These are phyloP conservation scores for Ormyrus labotus DNA, from an alignment of 2,888 invertebrate species.

Conservation along the genomic window DNA sequence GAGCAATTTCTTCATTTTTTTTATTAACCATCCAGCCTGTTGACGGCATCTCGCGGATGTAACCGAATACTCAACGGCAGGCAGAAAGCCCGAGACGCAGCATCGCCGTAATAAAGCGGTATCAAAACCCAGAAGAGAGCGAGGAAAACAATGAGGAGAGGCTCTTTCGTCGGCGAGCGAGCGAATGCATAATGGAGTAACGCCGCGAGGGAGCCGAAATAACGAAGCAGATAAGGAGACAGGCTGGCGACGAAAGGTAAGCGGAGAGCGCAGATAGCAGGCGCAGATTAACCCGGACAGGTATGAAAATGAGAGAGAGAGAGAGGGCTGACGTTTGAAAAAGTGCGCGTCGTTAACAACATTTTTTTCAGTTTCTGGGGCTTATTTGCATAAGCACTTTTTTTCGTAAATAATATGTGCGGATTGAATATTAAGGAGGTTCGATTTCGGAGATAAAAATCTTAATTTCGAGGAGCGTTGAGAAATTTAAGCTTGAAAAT, in stretches of 20 bases:
- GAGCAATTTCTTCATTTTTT: too few species aligned
- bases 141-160: slow-evolving; percentile 8
- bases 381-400: not conserved
- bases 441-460: slow-evolving; percentile 3
- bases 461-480: not conserved
- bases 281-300: slow-evolving; percentile 4
- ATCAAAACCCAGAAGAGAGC: not conserved
- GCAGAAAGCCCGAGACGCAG: not conserved
- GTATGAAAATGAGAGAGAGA: slow-evolving; percentile 11
- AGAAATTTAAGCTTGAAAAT: not conserved
- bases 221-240: slow-evolving; percentile 12
- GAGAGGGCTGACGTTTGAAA: not conserved
- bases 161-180: slow-evolving; percentile 1
- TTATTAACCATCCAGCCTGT: too few species aligned
- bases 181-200: slow-evolving; percentile 9
- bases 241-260: slow-evolving; percentile 4
- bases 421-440: not conserved
- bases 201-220: slow-evolving; percentile 12
- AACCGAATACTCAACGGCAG: too few species aligned
- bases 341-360: slow-evolving; percentile 2
- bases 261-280: slow-evolving; percentile 9
- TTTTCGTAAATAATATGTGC: not conserved
- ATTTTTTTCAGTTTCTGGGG: slow-evolving; percentile 1
- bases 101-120: not conserved
- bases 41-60: too few species aligned